Base-by-base conservation (phyloP, 2,888 invertebrate genomes). In the Drosophila longiperda region DNA sequence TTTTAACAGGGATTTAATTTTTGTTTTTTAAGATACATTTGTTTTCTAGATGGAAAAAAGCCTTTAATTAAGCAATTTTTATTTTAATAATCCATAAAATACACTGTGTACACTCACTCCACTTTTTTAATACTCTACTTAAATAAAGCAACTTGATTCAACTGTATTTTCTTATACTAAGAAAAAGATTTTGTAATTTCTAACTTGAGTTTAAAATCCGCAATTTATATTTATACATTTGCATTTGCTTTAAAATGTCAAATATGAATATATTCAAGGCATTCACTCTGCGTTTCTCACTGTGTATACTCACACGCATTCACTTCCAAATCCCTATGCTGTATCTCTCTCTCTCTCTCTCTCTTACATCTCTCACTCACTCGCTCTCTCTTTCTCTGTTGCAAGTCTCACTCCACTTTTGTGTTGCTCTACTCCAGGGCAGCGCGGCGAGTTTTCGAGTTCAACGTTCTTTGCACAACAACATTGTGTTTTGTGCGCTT, bases 401-500 rank as follows among this genome's bases (percentile, higher is more conserved):
- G 40, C n/a, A 40, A n/a, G n/a, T 40, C 40, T 70, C 69, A 34
- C 63, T 63, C 50, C 66, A 65, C 45, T 33, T 63, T 54, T 9
- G 54, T 62, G 32, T 38, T 49, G 45, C 78, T 62, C 66, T 55
- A 58, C 68, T 59, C 62, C 65, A 55, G 78, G 72, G 61, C 65
- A 67, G 54, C 33, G 54, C 33, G 54, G 76, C 64, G 69, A 73
- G 69, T 50, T 68, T 42, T 67, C 26, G 90, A 87, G 85, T 86
- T 86, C 85, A 86, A 86, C 85, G 85, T 86, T 86, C 85, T 86
- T 87, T 87, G 90, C 88, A 88, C 90, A 86, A 87, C 90, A 86
- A 86, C 90, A 86, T 87, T 86, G 85, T 89, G 82, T 85, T 86
- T 85, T 89, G 88, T 87, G 85, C 88, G 88, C 90, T 85, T 85